Conservation (phyloP, 1,140 invertebrate genomes). For the Brachionus angularis region DNA sequence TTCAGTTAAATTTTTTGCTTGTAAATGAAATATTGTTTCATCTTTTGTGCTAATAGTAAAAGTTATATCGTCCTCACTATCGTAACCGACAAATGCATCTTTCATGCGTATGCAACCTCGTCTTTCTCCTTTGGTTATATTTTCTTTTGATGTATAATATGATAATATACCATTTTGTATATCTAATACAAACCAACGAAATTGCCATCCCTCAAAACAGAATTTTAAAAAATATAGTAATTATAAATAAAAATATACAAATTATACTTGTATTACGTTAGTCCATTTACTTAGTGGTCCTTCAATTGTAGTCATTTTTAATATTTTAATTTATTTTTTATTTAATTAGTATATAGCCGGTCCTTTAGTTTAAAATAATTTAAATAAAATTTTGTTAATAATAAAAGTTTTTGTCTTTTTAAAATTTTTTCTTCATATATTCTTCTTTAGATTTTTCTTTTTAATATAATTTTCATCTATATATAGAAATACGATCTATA, state of each 20-base stretch:
- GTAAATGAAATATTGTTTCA: constrained; percentile 97
- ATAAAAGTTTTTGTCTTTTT: no score
- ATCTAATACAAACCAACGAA: constrained; percentile 96
- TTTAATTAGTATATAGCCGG: no score
- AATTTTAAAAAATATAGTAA: background rate
- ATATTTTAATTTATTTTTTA: no score
- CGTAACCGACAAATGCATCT: constrained; percentile 93
- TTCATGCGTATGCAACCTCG: constrained; percentile 77
- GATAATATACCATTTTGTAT: constrained; percentile 87
- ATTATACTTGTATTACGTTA: constrained; percentile 73
- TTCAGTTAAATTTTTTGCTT: constrained; percentile 65
- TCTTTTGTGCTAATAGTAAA: constrained; percentile 94
- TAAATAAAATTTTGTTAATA: no score
- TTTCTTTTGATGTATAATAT: constrained; percentile 97
- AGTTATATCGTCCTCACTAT: constrained; percentile 96
- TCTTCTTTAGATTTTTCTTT: no score
- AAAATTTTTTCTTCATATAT: no score
- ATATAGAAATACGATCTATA: no score
- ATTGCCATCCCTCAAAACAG: constrained; percentile 87
- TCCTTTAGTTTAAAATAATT: no score
- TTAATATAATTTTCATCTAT: no score
- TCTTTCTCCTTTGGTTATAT: constrained; percentile 92
- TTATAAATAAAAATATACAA: background rate
- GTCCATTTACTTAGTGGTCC: constrained; percentile 99
- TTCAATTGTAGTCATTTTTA: no score